phyloP scores from a whole-genome alignment of 92 coral and sea anemone genomes.

The Porites rus region DNA sequence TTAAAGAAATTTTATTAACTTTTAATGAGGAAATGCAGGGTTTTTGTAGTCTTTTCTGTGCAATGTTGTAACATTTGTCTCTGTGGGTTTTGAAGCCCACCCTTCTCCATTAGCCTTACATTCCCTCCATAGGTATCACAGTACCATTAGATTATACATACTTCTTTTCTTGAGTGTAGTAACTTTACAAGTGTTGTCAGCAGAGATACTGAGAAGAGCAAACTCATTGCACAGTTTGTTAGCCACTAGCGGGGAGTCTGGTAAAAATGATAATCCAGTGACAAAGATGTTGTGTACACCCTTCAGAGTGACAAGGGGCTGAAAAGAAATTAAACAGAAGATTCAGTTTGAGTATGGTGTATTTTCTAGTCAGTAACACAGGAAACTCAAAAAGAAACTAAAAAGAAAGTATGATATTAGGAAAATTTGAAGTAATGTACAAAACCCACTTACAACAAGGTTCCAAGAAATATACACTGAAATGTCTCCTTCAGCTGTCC shows the following conservation, averaged over 20 bases:
- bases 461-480: slow-evolving; percentile 93
- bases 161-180: slow-evolving; percentile 88
- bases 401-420: background rate
- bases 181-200: slow-evolving; percentile 95
- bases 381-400: no score
- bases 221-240: slow-evolving; percentile 81
- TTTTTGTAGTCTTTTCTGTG: no score
- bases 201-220: slow-evolving; percentile 95
- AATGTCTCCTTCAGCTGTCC: slow-evolving; percentile 93
- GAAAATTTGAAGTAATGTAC: background rate
- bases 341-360: background rate
- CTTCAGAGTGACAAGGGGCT: slow-evolving; percentile 82
- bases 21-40: no score
- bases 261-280: slow-evolving; percentile 93
- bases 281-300: slow-evolving; percentile 97
- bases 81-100: no score
- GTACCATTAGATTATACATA: slow-evolving; percentile 25
- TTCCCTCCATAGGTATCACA: background rate
- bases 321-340: slow-evolving; percentile 3
- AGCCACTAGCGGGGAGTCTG: slow-evolving; percentile 79
- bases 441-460: slow-evolving; percentile 72
- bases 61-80: no score
- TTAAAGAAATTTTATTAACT: no score
- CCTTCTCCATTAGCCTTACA: background rate
- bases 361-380: no score